Conservation (phyloP, 2,888 invertebrate species). For the Drosophila atroscutellata region DNA sequence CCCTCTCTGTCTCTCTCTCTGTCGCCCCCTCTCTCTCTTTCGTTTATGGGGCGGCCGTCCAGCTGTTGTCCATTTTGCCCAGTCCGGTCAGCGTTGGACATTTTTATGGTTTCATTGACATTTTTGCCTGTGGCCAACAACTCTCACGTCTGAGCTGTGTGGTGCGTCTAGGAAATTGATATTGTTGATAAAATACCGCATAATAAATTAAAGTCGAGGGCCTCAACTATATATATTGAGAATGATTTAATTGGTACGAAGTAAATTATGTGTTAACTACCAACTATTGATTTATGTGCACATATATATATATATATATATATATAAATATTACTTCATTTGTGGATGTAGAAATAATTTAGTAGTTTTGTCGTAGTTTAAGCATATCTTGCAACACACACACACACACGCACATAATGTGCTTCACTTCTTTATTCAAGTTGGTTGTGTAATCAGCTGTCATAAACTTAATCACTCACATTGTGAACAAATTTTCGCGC, state of each 20-base stretch:
- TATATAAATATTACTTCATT: too few relatives aligned
- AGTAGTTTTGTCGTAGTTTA: not conserved
- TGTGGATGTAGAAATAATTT: not conserved
- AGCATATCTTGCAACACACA: too few relatives aligned
- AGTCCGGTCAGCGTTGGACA: constrained; percentile 47
- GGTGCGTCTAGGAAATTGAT: constrained; percentile 37
- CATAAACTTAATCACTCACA: not conserved
- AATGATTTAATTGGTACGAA: constrained; percentile 16
- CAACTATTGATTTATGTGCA: not conserved
- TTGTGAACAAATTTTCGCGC: not conserved
- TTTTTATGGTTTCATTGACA: constrained; percentile 76
- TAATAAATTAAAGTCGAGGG: constrained; percentile 33
- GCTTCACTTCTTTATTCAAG: not conserved
- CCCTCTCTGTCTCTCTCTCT: not conserved
- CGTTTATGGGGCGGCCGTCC: constrained; percentile 45
- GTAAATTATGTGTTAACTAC: constrained; percentile 11
- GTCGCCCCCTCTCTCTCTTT: not conserved
- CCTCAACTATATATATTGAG: not conserved
- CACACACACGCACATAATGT: too few relatives aligned
- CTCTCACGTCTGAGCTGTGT: constrained; percentile 4
- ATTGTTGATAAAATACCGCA: constrained; percentile 36
- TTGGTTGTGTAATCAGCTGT: not conserved
- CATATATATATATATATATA: too few relatives aligned
- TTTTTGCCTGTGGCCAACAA: constrained; percentile 38
- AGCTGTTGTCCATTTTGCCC: constrained; percentile 34